Base-by-base conservation (phyloP, 2,113 vertebrate genomes). In the Mobula birostris region DNA sequence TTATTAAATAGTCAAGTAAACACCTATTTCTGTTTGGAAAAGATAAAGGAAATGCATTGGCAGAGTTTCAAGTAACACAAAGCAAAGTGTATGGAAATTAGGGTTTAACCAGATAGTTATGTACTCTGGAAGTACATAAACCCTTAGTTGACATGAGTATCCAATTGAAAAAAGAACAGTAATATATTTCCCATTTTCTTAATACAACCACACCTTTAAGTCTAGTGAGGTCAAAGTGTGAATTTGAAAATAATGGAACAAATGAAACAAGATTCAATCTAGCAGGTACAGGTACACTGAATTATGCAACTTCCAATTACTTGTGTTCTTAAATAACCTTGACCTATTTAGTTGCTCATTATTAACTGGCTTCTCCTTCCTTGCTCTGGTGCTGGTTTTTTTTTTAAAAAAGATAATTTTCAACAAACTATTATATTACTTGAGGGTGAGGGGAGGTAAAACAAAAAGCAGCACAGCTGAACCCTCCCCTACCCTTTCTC, bases 21-120 rank as follows among this genome's bases (percentile, higher is more conserved):
- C 27, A 90, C 24, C 56, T 90, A 90, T 90, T 63, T 90, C 63
- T 88, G 63, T 88, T 63, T 63, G 63, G 85, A 7, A 88, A 88
- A 14, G 12, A 40, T 6, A n/a, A 63, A 29, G 58, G n/a, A 61
- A 88, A n/a, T 61, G 29, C 56, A 5, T n/a, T 90, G 15, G 17
- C 61, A 90, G 85, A 66, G 15, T 90, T n/a, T 66, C 83, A 88
- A 56, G 58, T 61, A 63, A 2, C 27, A 27, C 27, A 88, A 58
- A 63, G 58, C 56, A 88, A 63, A 29, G 63, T 88, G 11, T n/a
- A 29, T 5, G 1, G 12, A 88, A 63, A 88, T 88, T 66, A 85
- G 29, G 17, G 58, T 32, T 61, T 90, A 90, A 66, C n/a, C 17
- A 85, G 48, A 66, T 90, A 32, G n/a, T 66, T 21, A 63, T 8